Evolutionary conservation across 2,113 vertebrate genomes (phyloP).

Genomic region (Petromus typicus): DNA sequence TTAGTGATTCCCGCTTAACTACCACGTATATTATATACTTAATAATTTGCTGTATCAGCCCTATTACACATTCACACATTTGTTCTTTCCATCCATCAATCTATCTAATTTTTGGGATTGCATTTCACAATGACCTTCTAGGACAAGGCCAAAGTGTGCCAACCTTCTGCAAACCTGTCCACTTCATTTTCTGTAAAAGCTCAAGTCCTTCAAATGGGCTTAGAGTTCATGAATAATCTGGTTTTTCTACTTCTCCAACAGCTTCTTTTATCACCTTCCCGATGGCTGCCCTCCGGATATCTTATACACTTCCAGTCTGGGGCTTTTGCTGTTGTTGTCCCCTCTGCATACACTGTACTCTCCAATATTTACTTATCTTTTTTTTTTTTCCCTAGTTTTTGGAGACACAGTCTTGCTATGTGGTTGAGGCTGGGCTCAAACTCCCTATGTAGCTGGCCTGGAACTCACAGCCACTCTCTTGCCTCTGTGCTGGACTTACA

Average conservation of each 20-base stretch:
- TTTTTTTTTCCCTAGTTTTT: not conserved
- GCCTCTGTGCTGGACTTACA: too few relatives aligned
- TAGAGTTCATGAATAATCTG: not conserved
- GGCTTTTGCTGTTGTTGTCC: not conserved
- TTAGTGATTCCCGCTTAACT: not conserved
- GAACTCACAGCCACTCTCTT: too few relatives aligned
- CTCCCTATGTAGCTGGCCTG: too few relatives aligned
- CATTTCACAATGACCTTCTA: conserved; percentile 10
- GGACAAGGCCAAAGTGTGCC: not conserved
- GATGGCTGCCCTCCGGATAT: not conserved
- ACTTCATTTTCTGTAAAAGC: conserved; percentile 25
- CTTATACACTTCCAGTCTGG: not conserved
- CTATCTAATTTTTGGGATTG: not conserved
- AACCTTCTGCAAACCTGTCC: not conserved
- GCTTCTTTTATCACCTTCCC: not conserved
- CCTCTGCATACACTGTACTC: not conserved
- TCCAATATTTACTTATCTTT: not conserved
- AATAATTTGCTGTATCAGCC: not conserved
- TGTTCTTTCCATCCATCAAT: not conserved
- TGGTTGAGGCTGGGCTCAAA: too few relatives aligned
- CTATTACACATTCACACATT: not conserved
- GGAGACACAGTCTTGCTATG: too few relatives aligned
- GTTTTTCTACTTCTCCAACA: not conserved
- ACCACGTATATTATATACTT: not conserved
- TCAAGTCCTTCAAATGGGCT: not conserved